Conservation (phyloP, 1,140 invertebrate genomes). For the Pseudomyrmex cubaensis region DNA sequence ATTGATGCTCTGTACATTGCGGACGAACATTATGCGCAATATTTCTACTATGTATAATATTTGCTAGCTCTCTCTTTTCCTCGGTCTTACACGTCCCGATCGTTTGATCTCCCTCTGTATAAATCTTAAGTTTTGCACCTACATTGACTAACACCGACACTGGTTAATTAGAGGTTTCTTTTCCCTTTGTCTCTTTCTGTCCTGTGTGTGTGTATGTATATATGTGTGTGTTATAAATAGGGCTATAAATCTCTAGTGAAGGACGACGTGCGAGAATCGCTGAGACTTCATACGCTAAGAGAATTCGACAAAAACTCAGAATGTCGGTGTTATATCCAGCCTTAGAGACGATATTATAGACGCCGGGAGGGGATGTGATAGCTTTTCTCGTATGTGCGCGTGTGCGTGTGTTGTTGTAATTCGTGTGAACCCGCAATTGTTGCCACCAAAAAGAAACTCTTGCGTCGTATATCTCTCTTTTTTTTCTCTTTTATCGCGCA, state of each 20-base stretch:
- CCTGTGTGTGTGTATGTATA: no score
- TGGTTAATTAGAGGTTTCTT: conserved; percentile 41
- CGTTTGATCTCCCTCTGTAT: conserved; percentile 46
- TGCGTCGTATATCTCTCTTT: conserved; percentile 43
- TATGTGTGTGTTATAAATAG: neutral
- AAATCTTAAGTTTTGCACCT: conserved; percentile 46
- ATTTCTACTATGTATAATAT: conserved; percentile 49
- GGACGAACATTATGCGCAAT: conserved; percentile 65
- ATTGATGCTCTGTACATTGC: conserved; percentile 69
- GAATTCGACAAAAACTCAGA: conserved; percentile 35
- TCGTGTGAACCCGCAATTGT: neutral
- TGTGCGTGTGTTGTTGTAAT: conserved; percentile 18
- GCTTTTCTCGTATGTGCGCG: conserved; percentile 6
- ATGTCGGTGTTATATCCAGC: conserved; percentile 48
- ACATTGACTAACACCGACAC: conserved; percentile 44
- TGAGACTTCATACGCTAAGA: conserved; percentile 24
- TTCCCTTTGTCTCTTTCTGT: neutral
- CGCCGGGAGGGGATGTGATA: conserved; percentile 28
- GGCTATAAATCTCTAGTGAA: conserved; percentile 35
- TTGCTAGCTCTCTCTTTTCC: conserved; percentile 43
- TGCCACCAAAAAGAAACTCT: conserved; percentile 43
- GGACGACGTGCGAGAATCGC: conserved; percentile 17
- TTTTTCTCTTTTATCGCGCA: conserved; percentile 50
- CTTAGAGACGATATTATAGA: conserved; percentile 53
- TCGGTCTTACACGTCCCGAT: conserved; percentile 24